Evolutionary conservation across 2,113 vertebrate genomes (phyloP).

Genomic region (Macroglossus sobrinus): DNA sequence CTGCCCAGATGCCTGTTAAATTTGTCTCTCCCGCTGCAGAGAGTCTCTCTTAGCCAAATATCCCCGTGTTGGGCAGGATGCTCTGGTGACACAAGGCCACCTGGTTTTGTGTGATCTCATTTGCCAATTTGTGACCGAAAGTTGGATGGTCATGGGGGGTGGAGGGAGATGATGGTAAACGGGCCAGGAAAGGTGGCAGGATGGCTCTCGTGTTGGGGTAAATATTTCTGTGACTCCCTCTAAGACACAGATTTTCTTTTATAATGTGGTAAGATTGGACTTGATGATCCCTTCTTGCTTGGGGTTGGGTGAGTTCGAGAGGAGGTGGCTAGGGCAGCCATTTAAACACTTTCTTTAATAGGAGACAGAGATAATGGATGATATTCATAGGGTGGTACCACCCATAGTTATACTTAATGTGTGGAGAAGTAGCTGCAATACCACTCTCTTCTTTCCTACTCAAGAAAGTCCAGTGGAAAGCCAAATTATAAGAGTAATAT

Average conservation of each 20-base stretch:
- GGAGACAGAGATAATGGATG: background rate
- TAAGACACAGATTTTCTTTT: background rate
- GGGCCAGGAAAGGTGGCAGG: background rate
- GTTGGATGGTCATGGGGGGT: background rate
- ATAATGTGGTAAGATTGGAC: background rate
- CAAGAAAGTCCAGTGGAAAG: background rate
- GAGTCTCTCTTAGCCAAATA: background rate
- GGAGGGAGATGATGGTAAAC: background rate
- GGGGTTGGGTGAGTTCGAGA: background rate
- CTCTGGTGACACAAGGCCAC: background rate
- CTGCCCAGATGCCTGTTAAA: conserved; percentile 50
- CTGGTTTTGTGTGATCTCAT: background rate
- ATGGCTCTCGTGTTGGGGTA: background rate
- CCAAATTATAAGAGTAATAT: background rate
- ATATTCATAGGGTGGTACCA: background rate
- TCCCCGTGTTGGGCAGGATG: background rate
- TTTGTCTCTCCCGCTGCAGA: background rate
- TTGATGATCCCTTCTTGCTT: background rate
- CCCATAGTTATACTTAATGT: background rate
- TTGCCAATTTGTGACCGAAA: background rate
- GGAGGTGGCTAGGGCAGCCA: background rate
- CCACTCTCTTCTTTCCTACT: background rate
- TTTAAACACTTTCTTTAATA: background rate
- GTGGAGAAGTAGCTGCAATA: background rate
- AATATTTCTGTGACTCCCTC: background rate